phyloP scores from a whole-genome alignment of 2,113 vertebrate species.

The Bostrychus sinensis region DNA sequence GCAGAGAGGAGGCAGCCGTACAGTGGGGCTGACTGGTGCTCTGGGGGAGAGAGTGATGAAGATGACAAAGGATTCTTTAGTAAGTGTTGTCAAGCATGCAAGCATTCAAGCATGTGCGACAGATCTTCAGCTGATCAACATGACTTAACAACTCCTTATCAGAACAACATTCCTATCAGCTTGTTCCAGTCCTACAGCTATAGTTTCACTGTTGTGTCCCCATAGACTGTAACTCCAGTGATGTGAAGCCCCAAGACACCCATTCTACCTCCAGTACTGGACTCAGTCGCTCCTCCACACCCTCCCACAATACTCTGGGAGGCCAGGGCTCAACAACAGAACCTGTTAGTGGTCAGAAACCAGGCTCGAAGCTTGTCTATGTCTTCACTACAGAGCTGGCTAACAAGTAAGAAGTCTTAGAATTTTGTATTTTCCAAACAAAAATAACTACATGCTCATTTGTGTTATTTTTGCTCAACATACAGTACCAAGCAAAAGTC shows the following conservation, averaged over 20 bases:
- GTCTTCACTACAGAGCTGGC: slow-evolving; percentile 99
- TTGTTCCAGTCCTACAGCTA: slow-evolving; percentile 22
- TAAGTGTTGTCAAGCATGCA: slow-evolving; percentile 58
- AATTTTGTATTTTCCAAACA: neutral
- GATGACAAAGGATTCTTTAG: slow-evolving; percentile 81
- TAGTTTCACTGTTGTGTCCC: slow-evolving; percentile 20
- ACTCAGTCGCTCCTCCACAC: slow-evolving; percentile 85
- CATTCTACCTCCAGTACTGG: slow-evolving; percentile 86
- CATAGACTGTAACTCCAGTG: slow-evolving; percentile 94
- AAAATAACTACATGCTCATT: neutral
- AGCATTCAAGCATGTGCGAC: slow-evolving; percentile 27
- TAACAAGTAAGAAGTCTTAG: slow-evolving; percentile 89
- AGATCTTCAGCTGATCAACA: slow-evolving; percentile 27
- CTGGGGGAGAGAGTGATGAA: slow-evolving; percentile 84
- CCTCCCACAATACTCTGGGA: slow-evolving; percentile 88
- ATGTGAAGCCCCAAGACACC: slow-evolving; percentile 91
- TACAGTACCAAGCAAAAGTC: no score
- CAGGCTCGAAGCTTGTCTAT: slow-evolving; percentile 95
- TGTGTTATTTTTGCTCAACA: neutral
- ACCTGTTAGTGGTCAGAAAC: slow-evolving; percentile 86
- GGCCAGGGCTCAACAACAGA: slow-evolving; percentile 86
- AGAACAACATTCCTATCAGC: slow-evolving; percentile 36
- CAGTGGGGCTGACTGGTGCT: slow-evolving; percentile 85
- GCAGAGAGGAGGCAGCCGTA: slow-evolving; percentile 83
- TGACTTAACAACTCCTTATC: slow-evolving; percentile 14